Base-by-base conservation (phyloP, 2,888 invertebrate genomes). In the Notocelia uddmanniana region DNA sequence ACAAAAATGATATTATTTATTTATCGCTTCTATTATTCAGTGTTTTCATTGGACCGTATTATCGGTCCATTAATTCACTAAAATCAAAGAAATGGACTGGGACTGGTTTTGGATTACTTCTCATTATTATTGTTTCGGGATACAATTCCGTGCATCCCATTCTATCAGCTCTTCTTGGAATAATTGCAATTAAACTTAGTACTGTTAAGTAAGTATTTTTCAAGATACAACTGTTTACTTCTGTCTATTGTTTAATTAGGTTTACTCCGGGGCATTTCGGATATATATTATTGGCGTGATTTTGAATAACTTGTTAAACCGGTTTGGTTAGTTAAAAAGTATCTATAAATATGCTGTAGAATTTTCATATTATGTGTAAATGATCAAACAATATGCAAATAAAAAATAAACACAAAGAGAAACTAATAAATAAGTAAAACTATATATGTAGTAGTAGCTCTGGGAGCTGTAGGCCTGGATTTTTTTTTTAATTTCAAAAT, bases 1-100 rank as follows among this genome's bases (percentile, higher is more conserved):
- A 95, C 83, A 89, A 94, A 80, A 96, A 97, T 84, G 97, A 97
- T 89, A 91, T 97, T 67, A 93, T 97, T 79, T 97, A 97, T 86
- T 92, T 97, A 67, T 84, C 92, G 15, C 89, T 97, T 63, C 88
- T 97, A 74, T 83, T 97, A 66, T 92, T 95, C 66, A 96, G 96
- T 83, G 95, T 97, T 73, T 95, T 91, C 19, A 94, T 97, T 79
- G 97, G 97, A 0, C 94, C 95, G 48, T 94, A 95, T 82, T 96
- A 96, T 77, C 94, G 95, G 74, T 92, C 93, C 80, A 90, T 93
- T 73, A 78, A 76, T 19, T 80, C 83, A 55, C 79, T 90, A 34
- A 76, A 85, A 48, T 75, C 79, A 0, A 95, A 94, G 76, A 95
- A 95, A 93, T 95, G 94, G 94, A 79, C 88, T 26, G 94, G 95